Percentiles rank a stretch among this genome's conserved stretches.
These are phyloP conservation scores for Argopecten irradians DNA, from an alignment of 1,140 invertebrate genomes.

Conservation along the genomic window DNA sequence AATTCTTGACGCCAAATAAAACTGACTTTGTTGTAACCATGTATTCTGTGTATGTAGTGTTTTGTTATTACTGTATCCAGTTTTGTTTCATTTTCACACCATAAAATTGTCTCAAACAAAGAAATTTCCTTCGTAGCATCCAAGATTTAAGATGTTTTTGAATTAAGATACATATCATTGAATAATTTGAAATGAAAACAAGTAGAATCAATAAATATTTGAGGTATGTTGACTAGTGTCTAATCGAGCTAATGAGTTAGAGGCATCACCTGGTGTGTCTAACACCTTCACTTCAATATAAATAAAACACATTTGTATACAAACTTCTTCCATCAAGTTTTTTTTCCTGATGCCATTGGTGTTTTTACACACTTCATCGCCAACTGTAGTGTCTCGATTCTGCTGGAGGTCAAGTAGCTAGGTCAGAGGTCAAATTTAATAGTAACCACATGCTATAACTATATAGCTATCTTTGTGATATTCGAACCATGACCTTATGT, in stretches of 20 bases:
- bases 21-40: too few species aligned
- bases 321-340: neutral
- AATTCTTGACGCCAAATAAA: too few species aligned
- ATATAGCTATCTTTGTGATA: neutral
- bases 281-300: neutral
- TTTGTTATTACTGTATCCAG: too few species aligned
- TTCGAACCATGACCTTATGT: neutral
- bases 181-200: too few species aligned
- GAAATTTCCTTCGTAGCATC: too few species aligned
- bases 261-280: neutral
- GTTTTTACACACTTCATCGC: neutral
- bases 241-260: neutral
- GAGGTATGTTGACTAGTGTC: neutral
- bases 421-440: neutral
- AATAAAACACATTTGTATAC: slow-evolving; percentile 16
- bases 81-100: too few species aligned
- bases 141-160: too few species aligned
- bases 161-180: too few species aligned
- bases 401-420: neutral
- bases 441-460: neutral
- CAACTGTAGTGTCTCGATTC: neutral
- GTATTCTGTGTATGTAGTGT: too few species aligned
- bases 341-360: neutral
- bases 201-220: too few species aligned
- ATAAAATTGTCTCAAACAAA: too few species aligned